Percentiles rank a stretch among this genome's conserved stretches.
Conservation (phyloP, 1,140 invertebrate genomes). For the Liolophura sinensis region DNA sequence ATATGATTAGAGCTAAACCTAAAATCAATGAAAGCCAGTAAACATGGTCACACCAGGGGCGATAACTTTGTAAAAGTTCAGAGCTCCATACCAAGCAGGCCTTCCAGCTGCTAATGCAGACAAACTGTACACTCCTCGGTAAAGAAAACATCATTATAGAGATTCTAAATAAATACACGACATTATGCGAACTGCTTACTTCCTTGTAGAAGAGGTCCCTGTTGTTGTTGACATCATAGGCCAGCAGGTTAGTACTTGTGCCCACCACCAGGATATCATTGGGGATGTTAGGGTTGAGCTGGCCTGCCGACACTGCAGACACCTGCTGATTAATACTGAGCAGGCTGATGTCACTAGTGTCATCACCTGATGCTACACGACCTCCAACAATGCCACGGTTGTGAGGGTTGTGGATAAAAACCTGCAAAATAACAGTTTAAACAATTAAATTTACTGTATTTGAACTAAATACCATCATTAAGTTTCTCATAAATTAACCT, state of each 20-base stretch:
- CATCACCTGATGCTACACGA: conserved; percentile 63
- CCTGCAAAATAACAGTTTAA: conserved; percentile 60
- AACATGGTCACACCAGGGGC: too few species aligned
- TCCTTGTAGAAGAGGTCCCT: conserved; percentile 91
- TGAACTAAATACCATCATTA: background rate
- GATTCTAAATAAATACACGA: background rate
- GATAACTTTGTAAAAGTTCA: too few species aligned
- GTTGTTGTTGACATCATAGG: conserved; percentile 90
- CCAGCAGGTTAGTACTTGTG: conserved; percentile 83
- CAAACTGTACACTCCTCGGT: background rate
- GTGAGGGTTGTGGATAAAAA: conserved; percentile 81
- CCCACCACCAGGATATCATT: conserved; percentile 82
- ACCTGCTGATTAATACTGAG: conserved; percentile 83
- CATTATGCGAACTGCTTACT: conserved; percentile 58
- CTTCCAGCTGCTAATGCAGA: background rate
- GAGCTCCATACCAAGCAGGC: too few species aligned
- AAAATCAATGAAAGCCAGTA: too few species aligned
- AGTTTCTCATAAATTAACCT: too few species aligned
- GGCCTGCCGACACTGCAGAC: conserved; percentile 71
- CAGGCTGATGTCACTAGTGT: conserved; percentile 69
- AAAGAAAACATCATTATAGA: background rate
- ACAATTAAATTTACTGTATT: background rate
- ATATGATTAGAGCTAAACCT: too few species aligned
- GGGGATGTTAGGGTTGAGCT: conserved; percentile 60
- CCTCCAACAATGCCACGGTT: conserved; percentile 62